Evolutionary conservation across 2,113 vertebrate species (phyloP).

Genomic region (Nestor notabilis): DNA sequence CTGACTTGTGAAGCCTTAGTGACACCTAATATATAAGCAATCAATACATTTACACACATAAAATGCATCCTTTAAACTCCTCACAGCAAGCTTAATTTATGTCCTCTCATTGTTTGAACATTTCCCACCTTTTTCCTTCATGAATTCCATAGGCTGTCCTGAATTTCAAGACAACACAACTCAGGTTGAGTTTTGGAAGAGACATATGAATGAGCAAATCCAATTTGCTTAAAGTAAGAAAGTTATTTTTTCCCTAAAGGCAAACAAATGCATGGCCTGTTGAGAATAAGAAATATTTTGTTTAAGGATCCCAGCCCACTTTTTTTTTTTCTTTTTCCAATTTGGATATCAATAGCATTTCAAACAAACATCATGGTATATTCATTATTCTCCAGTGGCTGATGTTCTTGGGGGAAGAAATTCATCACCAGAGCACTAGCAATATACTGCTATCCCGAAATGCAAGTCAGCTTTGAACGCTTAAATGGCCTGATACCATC

Average conservation of each 20-base stretch:
- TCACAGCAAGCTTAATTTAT: constrained; percentile 26
- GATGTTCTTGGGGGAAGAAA: background rate
- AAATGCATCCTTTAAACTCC: constrained; percentile 19
- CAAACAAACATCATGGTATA: background rate
- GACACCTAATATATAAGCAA: background rate
- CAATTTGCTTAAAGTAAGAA: background rate
- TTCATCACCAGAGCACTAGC: background rate
- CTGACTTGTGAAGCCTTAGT: background rate
- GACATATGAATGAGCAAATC: background rate
- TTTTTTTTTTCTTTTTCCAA: background rate
- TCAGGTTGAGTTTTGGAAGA: constrained; percentile 37
- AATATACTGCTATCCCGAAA: background rate
- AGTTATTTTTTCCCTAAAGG: background rate
- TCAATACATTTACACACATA: background rate
- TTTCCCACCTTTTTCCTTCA: constrained; percentile 25
- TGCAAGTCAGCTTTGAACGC: background rate
- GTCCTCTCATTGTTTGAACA: background rate
- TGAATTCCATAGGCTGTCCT: constrained; percentile 13
- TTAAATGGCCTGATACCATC: background rate
- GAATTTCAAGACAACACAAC: background rate
- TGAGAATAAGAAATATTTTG: background rate
- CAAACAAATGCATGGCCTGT: background rate
- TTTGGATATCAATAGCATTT: background rate
- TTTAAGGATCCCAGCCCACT: background rate
- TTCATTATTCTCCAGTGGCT: background rate